A percentile compares a stretch with the other conserved stretches of the same genome.
Evolutionary conservation across 1,140 invertebrate genomes (phyloP).

Genomic region (Potamilus streckersoni): DNA sequence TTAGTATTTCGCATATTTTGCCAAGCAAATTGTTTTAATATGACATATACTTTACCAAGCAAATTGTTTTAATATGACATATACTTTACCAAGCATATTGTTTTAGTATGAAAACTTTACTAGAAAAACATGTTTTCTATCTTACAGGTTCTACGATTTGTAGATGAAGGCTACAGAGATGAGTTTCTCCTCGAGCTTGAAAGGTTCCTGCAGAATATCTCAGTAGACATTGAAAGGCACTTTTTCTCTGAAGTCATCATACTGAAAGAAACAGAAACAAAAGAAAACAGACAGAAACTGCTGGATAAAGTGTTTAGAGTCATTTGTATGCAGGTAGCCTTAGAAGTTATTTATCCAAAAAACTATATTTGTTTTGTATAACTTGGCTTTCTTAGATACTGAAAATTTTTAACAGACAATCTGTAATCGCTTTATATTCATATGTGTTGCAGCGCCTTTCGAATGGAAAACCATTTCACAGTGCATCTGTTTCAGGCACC

Average conservation of each 20-base stretch:
- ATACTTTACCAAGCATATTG: too few species aligned
- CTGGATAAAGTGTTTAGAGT: slow-evolving; percentile 99
- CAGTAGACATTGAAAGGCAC: slow-evolving; percentile 81
- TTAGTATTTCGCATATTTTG: too few species aligned
- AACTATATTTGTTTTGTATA: not conserved
- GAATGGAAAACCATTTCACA: not conserved
- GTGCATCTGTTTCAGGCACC: not conserved
- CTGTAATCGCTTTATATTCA: not conserved
- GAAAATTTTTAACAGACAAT: not conserved
- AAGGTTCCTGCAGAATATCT: slow-evolving; percentile 84
- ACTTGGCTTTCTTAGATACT: not conserved
- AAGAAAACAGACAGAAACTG: slow-evolving; percentile 91
- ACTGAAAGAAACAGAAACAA: slow-evolving; percentile 93
- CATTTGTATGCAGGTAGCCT: slow-evolving; percentile 84
- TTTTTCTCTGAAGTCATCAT: slow-evolving; percentile 82
- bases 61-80: too few species aligned
- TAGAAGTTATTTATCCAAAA: too few species aligned
- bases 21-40: too few species aligned
- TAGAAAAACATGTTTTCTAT: too few species aligned
- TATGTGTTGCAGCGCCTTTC: not conserved
- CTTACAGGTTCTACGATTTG: slow-evolving; percentile 84
- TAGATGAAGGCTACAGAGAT: slow-evolving; percentile 80
- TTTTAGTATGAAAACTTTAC: too few species aligned
- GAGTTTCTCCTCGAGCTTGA: slow-evolving; percentile 93
- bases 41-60: too few species aligned